Evolutionary conservation across 2,797 vertebrate genomes (phyloP), one percentile per base, ranked within the genome.

Genomic region (Nyctibius grandis): DNA sequence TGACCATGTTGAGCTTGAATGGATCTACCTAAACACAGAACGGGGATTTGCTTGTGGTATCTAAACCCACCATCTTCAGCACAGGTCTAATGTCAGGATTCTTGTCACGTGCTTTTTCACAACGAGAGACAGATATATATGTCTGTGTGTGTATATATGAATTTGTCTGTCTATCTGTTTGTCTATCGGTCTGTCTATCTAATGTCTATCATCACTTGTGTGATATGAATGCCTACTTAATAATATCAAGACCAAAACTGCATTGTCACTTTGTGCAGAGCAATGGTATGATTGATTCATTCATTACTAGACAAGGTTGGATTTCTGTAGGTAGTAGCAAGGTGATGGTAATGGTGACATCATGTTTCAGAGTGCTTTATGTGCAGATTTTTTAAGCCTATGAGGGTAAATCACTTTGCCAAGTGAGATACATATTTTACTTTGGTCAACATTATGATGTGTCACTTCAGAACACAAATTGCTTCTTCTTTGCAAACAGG

Each of bases 111-210:
- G 33, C 3, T 74, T 67, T 36, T 82, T 83, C 20, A n/a, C 34
- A 69, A 44, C 42, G 18, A 59, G 21, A 36, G 1, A 19, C 3
- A 38, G 21, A 26, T 34, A 16, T 17, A 20, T 31, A 57, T 26
- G 5, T 29, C 31, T 54, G 28, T 38, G 8, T 56, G 7, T 53
- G 17, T 50, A 53, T 14, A 44, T 59, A 38, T 22, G 5, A 47
- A 51, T 36, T 12, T 42, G 15, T 47, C 34, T 89, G 0, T 26
- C 51, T 51, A 9, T 70, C 7, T 2, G 18, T 42, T 36, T 9
- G 3, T 31, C 34, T 17, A 4, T 31, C 40, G 26, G 0, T 28
- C 26, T 45, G 6, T 51, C 44, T 57, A 2, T 36, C 10, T 11
- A 6, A n/a, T n/a, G n/a, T 8, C 47, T 16, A 12, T 51, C 14